These are phyloP conservation scores for Nansenia antarctica DNA, from an alignment of 2,113 vertebrate species.

Conservation along the genomic window DNA sequence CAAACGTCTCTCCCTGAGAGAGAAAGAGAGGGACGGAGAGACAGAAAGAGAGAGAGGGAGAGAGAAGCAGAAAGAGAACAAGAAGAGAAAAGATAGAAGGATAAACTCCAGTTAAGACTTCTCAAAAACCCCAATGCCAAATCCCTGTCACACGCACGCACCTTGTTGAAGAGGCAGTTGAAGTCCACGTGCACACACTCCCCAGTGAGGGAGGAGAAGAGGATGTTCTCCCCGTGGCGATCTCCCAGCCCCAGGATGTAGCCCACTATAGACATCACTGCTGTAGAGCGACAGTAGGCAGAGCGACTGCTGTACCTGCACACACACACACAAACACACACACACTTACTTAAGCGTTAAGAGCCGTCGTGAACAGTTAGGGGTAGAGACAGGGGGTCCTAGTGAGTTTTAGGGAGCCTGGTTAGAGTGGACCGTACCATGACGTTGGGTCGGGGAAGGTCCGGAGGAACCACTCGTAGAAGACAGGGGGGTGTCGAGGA, in stretches of 20 bases:
- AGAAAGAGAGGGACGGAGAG: not conserved
- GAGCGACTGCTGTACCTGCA: constrained; percentile 95
- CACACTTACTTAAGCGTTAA: too few species aligned
- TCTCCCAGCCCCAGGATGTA: constrained; percentile 97
- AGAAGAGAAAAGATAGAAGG: too few species aligned
- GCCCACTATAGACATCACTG: constrained; percentile 99
- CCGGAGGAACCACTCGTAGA: constrained; percentile 95
- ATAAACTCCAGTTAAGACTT: too few species aligned
- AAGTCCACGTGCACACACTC: constrained; percentile 98
- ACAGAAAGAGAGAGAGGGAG: not conserved
- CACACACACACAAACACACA: not conserved
- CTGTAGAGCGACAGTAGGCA: constrained; percentile 93
- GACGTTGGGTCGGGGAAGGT: constrained; percentile 96
- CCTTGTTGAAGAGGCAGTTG: constrained; percentile 99
- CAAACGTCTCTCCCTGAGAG: constrained; percentile 94
- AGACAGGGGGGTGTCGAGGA: constrained; percentile 89
- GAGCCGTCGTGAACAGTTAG: too few species aligned
- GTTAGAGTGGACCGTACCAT: constrained; percentile 74
- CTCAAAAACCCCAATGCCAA: too few species aligned
- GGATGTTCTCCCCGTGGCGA: constrained; percentile 96
- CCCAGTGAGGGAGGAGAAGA: constrained; percentile 95
- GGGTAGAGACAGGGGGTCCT: too few species aligned
- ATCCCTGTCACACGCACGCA: constrained; percentile 56
- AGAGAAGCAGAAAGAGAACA: not conserved
- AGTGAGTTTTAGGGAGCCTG: not conserved